These are phyloP conservation scores for Silurus aristotelis DNA, from an alignment of 2,797 vertebrate genomes.

Conservation along the genomic window DNA sequence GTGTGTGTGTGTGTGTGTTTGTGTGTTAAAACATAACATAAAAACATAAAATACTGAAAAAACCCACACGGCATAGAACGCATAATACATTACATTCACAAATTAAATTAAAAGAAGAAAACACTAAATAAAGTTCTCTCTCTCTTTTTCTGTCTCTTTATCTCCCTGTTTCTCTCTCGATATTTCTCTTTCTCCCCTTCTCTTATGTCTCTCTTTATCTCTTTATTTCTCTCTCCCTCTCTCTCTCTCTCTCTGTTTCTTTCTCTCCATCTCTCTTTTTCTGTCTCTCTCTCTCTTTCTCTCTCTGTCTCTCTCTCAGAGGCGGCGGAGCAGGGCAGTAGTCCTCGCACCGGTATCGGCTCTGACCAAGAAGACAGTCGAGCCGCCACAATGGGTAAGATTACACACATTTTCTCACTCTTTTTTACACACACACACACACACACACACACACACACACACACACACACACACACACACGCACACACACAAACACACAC, in stretches of 20 bases:
- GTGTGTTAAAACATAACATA: no score
- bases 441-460: conserved; percentile 10
- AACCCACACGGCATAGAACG: no score
- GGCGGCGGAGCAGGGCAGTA: conserved; percentile 86
- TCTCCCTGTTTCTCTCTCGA: no score
- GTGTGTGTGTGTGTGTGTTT: no score
- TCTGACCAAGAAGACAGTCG: conserved; percentile 94
- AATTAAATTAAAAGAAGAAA: no score
- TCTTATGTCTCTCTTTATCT: neutral
- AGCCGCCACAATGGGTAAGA: conserved; percentile 86
- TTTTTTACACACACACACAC: neutral
- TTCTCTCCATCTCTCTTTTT: neutral
- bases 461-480: conserved; percentile 1
- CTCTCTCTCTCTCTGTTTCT: neutral
- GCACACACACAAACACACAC: conserved; percentile 10
- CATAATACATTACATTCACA: no score
- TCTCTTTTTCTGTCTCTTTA: no score
- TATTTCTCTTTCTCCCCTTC: no score
- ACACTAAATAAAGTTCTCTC: no score
- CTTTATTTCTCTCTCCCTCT: conserved; percentile 26
- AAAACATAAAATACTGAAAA: no score
- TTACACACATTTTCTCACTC: neutral
- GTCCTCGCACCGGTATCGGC: conserved; percentile 85
- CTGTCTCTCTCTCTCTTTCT: conserved; percentile 24
- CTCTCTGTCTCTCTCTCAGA: conserved; percentile 71